A percentile compares a stretch with the other conserved stretches of the same genome.
phyloP scores from a whole-genome alignment of 2,113 vertebrate genomes.

The Scalopus aquaticus region DNA sequence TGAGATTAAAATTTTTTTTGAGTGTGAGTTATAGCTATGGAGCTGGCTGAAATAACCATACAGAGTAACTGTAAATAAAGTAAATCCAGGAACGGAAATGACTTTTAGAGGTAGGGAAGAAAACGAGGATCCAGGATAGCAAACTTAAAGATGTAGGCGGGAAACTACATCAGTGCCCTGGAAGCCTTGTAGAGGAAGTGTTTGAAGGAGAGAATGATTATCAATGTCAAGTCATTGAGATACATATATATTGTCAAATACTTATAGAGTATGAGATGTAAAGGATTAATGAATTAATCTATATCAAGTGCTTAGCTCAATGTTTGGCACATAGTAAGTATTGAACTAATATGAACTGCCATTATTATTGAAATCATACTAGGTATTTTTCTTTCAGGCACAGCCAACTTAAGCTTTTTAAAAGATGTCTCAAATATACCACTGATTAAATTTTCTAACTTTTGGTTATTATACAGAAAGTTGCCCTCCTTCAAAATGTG shows the following conservation, averaged over 20 bases:
- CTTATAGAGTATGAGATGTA: neutral
- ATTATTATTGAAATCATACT: neutral
- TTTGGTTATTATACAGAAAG: neutral
- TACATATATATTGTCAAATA: neutral
- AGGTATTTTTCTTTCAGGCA: neutral
- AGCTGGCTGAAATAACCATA: neutral
- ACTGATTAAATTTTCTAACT: neutral
- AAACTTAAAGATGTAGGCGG: neutral
- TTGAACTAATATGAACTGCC: neutral
- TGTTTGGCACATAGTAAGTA: neutral
- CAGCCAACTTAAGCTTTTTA: neutral
- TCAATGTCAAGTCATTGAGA: neutral
- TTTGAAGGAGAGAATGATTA: neutral
- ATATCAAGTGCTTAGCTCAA: neutral
- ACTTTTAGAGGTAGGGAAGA: neutral
- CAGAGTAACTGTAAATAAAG: neutral
- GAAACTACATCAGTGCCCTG: neutral
- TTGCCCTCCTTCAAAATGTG: neutral
- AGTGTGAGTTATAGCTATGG: neutral
- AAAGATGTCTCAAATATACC: neutral
- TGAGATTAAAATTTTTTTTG: neutral
- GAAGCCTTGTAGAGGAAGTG: neutral
- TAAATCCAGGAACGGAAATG: neutral
- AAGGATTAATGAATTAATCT: slow-evolving; percentile 5
- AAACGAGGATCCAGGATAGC: neutral